Percentiles rank a stretch among this genome's conserved stretches.
phyloP scores from a whole-genome alignment of 2,797 vertebrate species.

The Cossypha dichroa region DNA sequence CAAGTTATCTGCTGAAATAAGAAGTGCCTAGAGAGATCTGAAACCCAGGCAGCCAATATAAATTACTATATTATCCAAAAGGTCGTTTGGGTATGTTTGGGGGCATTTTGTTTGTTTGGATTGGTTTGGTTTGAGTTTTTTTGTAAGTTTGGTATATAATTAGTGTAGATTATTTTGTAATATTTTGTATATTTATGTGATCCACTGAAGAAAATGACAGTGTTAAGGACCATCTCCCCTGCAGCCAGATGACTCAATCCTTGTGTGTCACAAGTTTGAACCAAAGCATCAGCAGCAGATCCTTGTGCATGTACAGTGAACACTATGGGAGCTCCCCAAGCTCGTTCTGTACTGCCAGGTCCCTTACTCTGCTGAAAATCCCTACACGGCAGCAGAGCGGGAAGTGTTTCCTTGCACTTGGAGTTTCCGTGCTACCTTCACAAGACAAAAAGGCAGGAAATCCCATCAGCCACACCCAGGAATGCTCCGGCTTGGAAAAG shows the following conservation, averaged over 20 bases:
- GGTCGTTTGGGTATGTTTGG: not conserved
- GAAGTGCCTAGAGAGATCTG: not conserved
- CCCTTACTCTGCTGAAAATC: not conserved
- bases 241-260: not conserved
- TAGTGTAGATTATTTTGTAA: not conserved
- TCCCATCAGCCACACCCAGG: conserved; percentile 38
- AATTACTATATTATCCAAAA: not conserved
- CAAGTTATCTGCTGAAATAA: not conserved
- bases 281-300: not conserved
- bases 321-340: not conserved
- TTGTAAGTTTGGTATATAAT: not conserved
- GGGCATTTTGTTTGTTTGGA: not conserved
- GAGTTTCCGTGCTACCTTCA: not conserved
- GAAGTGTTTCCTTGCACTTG: not conserved
- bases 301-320: accelerated
- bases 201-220: not conserved
- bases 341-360: accelerated
- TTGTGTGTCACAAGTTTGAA: not conserved
- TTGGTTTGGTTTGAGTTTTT: not conserved
- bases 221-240: not conserved
- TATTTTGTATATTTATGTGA: not conserved
- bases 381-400: accelerated
- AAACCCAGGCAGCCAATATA: not conserved
- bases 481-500: not conserved
- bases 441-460: conserved; percentile 36